Evolutionary conservation across 2,888 invertebrate species (phyloP).

Genomic region (Agrotis ipsilon): DNA sequence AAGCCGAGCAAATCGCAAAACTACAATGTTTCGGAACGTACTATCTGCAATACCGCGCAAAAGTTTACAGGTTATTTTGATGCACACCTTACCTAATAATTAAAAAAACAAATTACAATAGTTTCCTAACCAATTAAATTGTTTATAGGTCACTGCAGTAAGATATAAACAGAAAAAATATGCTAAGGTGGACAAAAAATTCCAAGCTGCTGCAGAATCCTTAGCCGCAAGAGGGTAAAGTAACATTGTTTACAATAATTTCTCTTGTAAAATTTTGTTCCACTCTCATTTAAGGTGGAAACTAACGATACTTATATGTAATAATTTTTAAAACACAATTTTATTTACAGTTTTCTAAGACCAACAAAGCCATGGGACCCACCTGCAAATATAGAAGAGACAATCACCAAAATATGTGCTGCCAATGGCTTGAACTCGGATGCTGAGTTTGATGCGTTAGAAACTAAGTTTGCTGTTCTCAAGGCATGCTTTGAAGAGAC

Average conservation of each 20-base stretch:
- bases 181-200: constrained; percentile 86
- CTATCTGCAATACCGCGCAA: constrained; percentile 69
- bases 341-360: constrained; percentile 93
- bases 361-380: constrained; percentile 94
- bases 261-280: too few species aligned
- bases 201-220: constrained; percentile 91
- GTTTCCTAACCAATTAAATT: constrained; percentile 14
- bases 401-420: constrained; percentile 92
- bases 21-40: constrained; percentile 75
- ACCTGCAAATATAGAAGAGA: constrained; percentile 92
- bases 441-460: constrained; percentile 86
- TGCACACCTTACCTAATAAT: constrained; percentile 12
- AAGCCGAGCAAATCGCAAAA: background rate
- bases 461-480: constrained; percentile 93
- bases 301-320: too few species aligned
- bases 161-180: constrained; percentile 80
- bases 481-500: constrained; percentile 93
- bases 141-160: constrained; percentile 73
- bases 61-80: constrained; percentile 81
- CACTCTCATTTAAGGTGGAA: too few species aligned
- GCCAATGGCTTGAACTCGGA: constrained; percentile 87
- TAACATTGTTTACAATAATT: background rate
- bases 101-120: background rate
- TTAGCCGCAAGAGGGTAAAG: constrained; percentile 93
- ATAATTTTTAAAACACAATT: background rate